Base-by-base conservation (phyloP, 2,888 invertebrate species). In the Melipona bicolor region DNA sequence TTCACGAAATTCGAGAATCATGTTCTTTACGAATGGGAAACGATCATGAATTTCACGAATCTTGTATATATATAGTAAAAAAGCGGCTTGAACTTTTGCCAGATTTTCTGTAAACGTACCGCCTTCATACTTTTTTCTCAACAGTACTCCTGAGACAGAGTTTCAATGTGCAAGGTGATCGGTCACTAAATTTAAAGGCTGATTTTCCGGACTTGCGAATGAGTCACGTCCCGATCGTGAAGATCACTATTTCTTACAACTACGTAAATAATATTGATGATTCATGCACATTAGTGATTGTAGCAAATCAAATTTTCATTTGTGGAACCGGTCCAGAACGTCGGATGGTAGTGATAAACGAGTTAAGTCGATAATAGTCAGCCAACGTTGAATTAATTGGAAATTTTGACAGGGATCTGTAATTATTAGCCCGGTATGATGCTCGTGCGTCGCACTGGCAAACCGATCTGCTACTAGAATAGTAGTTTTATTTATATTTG, bases 241-340 rank as follows among this genome's bases (percentile, higher is more conserved):
- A 61, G 59, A 67, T 59, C 36, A 27, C 52, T 62, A 52, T 67
- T 70, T 59, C 72, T 65, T 24, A 9, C 43, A 6, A 15, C 36
- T 77, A n/a, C 52, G 19, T 15, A 27, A 56, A 24, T 43, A 74
- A 85, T 69, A 77, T 88, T 62, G 75, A 67, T 83, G 88, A 86
- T 32, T 88, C 88, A 86, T 21, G n/a, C 4, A 13, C 24, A 36
- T 11, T 49, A 21, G 15, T 49, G 27, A 36, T 71, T 19, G 21
- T 9, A 27, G 32, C 24, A 65, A 50, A 79, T 65, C 52, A 65
- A 70, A 56, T 79, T 78, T 68, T 80, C 79, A 62, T 50, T 21
- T 36, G 21, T 88, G 89, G 88, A 82, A 68, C 56, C 56, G 77
- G 43, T 79, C 88, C 88, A 88, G 43, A 88, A 50, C 54, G 59